A percentile compares a stretch with the other conserved stretches of the same genome.
phyloP scores from a whole-genome alignment of 2,888 invertebrate genomes.

The Smittia aterrima region DNA sequence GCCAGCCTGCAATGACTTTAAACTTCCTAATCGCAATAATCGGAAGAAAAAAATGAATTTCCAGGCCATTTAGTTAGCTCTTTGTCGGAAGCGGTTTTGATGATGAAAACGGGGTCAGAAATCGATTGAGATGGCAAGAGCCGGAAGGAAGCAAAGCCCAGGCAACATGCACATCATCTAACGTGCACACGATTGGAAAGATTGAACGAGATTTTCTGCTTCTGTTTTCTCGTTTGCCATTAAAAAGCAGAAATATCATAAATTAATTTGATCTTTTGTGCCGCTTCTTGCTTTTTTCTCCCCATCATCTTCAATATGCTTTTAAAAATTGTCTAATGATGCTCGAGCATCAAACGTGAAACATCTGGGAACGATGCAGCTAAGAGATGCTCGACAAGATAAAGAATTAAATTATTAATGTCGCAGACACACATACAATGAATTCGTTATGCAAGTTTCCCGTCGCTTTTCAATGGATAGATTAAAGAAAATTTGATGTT shows the following conservation, averaged over 20 bases:
- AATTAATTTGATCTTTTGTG: constrained; percentile 28
- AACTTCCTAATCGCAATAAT: constrained; percentile 8
- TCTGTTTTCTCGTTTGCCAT: not conserved
- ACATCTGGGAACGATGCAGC: too few species aligned
- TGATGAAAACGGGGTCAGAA: not conserved
- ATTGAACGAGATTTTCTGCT: not conserved
- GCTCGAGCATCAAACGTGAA: not conserved
- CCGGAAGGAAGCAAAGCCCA: not conserved
- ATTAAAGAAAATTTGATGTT: too few species aligned
- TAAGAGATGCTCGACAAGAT: too few species aligned
- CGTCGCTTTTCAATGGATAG: too few species aligned
- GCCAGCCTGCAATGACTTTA: not conserved
- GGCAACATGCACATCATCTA: not conserved
- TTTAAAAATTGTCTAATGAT: not conserved
- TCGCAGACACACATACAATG: too few species aligned
- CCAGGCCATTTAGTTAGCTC: constrained; percentile 20
- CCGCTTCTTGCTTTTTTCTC: not conserved
- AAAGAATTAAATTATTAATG: too few species aligned
- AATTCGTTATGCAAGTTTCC: too few species aligned
- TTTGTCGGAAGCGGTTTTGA: not conserved
- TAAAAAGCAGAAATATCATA: not conserved
- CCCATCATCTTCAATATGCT: not conserved
- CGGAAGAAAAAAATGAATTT: constrained; percentile 9
- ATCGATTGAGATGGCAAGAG: not conserved
- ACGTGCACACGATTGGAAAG: constrained; percentile 8